Percentiles rank a stretch among this genome's conserved stretches.
Conservation (phyloP, 1,140 invertebrate species). For the Gonioctena quinquepunctata region DNA sequence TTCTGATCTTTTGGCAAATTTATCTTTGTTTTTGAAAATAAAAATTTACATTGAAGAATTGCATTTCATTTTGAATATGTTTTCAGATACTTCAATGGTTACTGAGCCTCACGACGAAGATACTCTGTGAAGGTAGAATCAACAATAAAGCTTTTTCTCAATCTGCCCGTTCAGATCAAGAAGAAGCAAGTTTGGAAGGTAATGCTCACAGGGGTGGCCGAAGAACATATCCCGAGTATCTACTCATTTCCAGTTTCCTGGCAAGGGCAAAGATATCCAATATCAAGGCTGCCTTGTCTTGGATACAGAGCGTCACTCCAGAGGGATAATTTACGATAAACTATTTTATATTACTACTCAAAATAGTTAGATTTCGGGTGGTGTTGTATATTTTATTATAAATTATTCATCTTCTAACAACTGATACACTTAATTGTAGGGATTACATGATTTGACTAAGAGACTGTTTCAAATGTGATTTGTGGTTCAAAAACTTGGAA, state of each 20-base stretch:
- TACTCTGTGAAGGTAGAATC: slow-evolving; percentile 66
- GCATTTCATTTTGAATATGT: slow-evolving; percentile 12
- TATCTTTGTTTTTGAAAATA: no score
- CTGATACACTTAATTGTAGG: not conserved
- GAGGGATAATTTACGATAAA: no score
- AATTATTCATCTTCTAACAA: not conserved
- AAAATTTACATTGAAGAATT: slow-evolving; percentile 7
- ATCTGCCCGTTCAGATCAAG: slow-evolving; percentile 36
- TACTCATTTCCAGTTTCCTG: slow-evolving; percentile 74
- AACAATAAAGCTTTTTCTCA: slow-evolving; percentile 21
- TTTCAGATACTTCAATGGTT: slow-evolving; percentile 76
- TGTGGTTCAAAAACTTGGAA: not conserved
- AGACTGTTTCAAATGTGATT: not conserved
- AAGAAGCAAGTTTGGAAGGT: slow-evolving; percentile 36
- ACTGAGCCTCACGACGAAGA: slow-evolving; percentile 74
- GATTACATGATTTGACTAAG: not conserved
- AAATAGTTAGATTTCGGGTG: not conserved
- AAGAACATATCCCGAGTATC: slow-evolving; percentile 71
- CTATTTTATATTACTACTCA: not conserved
- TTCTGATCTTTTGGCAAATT: no score
- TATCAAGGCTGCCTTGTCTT: slow-evolving; percentile 66
- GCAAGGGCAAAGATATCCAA: slow-evolving; percentile 64
- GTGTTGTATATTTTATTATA: not conserved
- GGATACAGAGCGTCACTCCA: slow-evolving; percentile 58
- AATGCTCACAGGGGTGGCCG: slow-evolving; percentile 50